Conservation (phyloP, 2,888 invertebrate genomes). For the Molanna angustata region DNA sequence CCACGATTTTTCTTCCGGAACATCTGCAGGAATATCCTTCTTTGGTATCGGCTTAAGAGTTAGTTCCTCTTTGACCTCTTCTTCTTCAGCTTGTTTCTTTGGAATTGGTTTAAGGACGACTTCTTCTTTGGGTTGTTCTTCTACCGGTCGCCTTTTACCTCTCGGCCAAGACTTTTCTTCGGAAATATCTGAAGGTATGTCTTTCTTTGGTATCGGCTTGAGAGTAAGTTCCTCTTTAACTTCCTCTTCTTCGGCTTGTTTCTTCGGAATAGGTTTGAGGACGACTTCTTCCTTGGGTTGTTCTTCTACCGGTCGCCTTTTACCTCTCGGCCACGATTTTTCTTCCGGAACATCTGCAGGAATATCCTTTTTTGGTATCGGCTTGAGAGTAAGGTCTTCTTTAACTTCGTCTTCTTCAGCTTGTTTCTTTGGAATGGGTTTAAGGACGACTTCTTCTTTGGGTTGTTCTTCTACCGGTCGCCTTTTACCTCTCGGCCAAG, state of each 20-base stretch:
- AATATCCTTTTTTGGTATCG: conserved; percentile 38
- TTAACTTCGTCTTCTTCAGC: conserved; percentile 38
- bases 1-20: conserved; percentile 21
- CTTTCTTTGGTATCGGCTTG: conserved; percentile 37
- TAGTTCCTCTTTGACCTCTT: conserved; percentile 44
- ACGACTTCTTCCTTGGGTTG: conserved; percentile 42
- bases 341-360: conserved; percentile 36
- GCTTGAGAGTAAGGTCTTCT: conserved; percentile 34
- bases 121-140: conserved; percentile 32
- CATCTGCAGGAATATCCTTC: conserved; percentile 37
- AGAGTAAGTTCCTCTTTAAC: conserved; percentile 34
- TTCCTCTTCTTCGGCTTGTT: conserved; percentile 37
- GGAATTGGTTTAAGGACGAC: conserved; percentile 32
- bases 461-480: conserved; percentile 36
- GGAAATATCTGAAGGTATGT: conserved; percentile 38
- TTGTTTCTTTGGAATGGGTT: conserved; percentile 36
- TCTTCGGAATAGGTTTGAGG: conserved; percentile 44
- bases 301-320: too few relatives aligned
- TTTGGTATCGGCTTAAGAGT: conserved; percentile 42
- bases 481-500: conserved; percentile 40
- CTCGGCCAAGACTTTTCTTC: conserved; percentile 33
- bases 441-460: conserved; percentile 35
- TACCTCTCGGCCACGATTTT: too few relatives aligned
- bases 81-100: conserved; percentile 35
- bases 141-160: conserved; percentile 30